Percentiles rank a stretch among this genome's conserved stretches.
phyloP scores from a whole-genome alignment of 2,888 invertebrate genomes.

The Drosophila neoperkinsi region DNA sequence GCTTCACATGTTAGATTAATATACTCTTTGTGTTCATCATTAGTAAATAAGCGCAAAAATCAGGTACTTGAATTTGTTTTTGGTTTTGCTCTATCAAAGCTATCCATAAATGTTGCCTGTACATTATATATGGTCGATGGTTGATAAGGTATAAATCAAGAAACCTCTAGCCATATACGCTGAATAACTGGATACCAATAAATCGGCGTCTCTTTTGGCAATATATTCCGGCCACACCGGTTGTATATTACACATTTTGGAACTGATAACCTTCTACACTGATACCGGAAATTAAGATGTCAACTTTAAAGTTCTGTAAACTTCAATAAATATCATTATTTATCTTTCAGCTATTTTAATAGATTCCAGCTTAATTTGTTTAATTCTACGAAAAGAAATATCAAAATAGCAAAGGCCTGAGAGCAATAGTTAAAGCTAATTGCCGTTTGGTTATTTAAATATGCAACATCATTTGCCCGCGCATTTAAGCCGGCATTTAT shows the following conservation, averaged over 20 bases:
- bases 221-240: neutral
- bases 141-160: neutral
- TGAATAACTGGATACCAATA: neutral
- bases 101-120: slow-evolving; percentile 9
- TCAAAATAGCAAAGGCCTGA: neutral
- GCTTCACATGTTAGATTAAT: neutral
- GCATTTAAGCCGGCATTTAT: slow-evolving; percentile 10
- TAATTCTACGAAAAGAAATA: neutral
- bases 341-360: neutral
- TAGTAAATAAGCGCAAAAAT: neutral
- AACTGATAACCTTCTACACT: neutral
- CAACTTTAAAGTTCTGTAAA: neutral
- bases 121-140: neutral
- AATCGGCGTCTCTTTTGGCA: neutral
- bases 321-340: neutral
- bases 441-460: neutral
- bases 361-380: neutral
- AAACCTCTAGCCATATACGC: neutral
- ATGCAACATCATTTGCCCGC: neutral
- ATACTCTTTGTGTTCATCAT: neutral
- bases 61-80: neutral
- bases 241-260: neutral
- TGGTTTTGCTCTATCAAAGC: slow-evolving; percentile 16
- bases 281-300: neutral
- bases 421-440: neutral